Conservation (phyloP, 2,888 invertebrate species). For the Torymus tubicola region DNA sequence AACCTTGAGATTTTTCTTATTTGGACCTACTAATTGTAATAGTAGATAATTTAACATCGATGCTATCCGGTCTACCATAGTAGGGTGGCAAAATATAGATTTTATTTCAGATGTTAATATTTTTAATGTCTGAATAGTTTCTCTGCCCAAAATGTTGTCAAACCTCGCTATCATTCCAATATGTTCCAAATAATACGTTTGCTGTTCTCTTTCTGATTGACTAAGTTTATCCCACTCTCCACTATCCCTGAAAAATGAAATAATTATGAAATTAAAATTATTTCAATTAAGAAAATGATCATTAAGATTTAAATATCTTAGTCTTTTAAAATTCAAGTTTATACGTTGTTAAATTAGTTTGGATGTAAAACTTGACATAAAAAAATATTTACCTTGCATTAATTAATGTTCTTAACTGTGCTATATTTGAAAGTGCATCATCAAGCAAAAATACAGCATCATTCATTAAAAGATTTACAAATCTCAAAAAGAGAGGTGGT, state of each 20-base stretch:
- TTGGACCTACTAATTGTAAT: conserved; percentile 92
- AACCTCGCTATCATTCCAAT: conserved; percentile 91
- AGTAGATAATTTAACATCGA: conserved; percentile 97
- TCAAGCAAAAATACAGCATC: conserved; percentile 97
- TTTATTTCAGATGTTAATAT: conserved; percentile 86
- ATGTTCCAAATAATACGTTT: conserved; percentile 84
- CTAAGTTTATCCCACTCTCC: conserved; percentile 87
- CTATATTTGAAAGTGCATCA: conserved; percentile 93
- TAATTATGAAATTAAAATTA: conserved; percentile 20
- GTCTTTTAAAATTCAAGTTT: too few species aligned
- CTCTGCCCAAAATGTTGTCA: conserved; percentile 93
- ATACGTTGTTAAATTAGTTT: too few species aligned
- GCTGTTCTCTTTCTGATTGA: conserved; percentile 85
- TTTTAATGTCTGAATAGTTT: conserved; percentile 91
- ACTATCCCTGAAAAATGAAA: conserved; percentile 78
- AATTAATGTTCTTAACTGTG: conserved; percentile 90
- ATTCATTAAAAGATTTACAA: conserved; percentile 97
- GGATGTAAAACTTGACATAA: conserved; percentile 17
- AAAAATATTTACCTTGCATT: conserved; percentile 80
- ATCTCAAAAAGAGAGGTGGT: conserved; percentile 94
- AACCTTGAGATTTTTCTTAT: conserved; percentile 93
- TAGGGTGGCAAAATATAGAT: conserved; percentile 91
- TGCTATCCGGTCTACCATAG: conserved; percentile 94
- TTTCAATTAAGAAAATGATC: background rate
- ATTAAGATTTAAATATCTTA: too few species aligned